Conservation (phyloP, 2,113 vertebrate species). For the Labeo catla region DNA sequence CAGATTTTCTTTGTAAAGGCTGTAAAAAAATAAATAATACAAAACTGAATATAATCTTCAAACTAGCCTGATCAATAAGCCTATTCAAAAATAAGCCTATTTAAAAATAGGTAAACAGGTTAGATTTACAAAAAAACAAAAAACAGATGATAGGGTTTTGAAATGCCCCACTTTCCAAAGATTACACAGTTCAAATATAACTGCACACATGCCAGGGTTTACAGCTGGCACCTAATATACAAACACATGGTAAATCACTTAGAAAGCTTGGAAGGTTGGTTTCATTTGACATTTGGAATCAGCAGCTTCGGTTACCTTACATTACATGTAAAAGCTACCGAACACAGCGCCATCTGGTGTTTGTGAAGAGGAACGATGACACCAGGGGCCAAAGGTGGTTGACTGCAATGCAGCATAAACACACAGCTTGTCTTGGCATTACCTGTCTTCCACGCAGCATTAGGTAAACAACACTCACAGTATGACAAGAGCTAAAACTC, state of each 20-base stretch:
- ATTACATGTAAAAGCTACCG: not conserved
- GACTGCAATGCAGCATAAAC: slow-evolving; percentile 69
- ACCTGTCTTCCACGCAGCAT: not conserved
- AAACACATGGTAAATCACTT: slow-evolving; percentile 58
- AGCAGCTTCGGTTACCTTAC: slow-evolving; percentile 48
- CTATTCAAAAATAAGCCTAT: not conserved
- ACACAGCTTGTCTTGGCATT: slow-evolving; percentile 49
- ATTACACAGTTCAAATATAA: slow-evolving; percentile 10
- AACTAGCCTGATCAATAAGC: not conserved
- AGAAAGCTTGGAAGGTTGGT: slow-evolving; percentile 24
- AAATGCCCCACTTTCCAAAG: slow-evolving; percentile 21
- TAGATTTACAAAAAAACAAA: not conserved
- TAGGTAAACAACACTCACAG: not conserved
- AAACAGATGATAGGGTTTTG: not conserved
- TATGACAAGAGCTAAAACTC: not conserved
- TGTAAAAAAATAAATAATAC: not conserved
- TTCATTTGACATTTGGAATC: slow-evolving; percentile 48
- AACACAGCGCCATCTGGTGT: slow-evolving; percentile 71
- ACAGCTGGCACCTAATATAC: slow-evolving; percentile 46
- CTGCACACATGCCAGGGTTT: not conserved
- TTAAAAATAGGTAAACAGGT: not conserved
- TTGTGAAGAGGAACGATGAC: slow-evolving; percentile 23
- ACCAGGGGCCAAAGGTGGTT: slow-evolving; percentile 27
- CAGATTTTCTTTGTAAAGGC: slow-evolving; percentile 1
- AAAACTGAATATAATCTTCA: not conserved